Conservation (phyloP, 2,113 vertebrate genomes). For the Sylvia atricapilla region DNA sequence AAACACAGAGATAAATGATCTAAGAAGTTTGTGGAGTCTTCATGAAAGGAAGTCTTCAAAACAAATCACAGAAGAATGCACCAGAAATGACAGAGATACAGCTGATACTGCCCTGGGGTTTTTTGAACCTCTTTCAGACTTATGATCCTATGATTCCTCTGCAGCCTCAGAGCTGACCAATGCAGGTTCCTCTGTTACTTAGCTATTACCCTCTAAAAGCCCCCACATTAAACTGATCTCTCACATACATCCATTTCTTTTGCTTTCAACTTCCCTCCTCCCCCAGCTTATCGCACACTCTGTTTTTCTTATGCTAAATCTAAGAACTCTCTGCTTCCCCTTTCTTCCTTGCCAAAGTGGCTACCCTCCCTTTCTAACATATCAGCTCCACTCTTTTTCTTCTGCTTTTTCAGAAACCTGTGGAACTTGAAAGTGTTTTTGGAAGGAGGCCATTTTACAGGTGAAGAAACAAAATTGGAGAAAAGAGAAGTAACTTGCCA, state of each 20-base stretch:
- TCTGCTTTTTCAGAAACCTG: neutral
- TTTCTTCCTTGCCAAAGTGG: neutral
- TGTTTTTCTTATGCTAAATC: neutral
- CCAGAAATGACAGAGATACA: neutral
- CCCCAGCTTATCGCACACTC: neutral
- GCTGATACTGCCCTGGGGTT: neutral
- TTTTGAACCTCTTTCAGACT: neutral
- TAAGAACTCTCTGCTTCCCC: neutral
- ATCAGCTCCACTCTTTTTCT: neutral
- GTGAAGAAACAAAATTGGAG: neutral
- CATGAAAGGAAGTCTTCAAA: constrained; percentile 8
- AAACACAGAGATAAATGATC: neutral
- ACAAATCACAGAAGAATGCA: neutral
- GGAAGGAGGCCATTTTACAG: neutral
- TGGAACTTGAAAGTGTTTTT: neutral
- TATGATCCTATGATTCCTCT: neutral
- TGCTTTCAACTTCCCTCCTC: neutral
- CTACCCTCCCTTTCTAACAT: neutral
- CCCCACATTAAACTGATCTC: neutral
- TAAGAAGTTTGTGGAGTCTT: neutral
- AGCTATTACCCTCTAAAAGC: neutral
- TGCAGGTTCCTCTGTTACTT: neutral
- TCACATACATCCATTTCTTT: neutral
- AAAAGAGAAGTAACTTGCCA: neutral
- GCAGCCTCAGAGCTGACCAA: neutral